Conservation (phyloP, 2,797 vertebrate genomes). For the Enteromius paludinosus region DNA sequence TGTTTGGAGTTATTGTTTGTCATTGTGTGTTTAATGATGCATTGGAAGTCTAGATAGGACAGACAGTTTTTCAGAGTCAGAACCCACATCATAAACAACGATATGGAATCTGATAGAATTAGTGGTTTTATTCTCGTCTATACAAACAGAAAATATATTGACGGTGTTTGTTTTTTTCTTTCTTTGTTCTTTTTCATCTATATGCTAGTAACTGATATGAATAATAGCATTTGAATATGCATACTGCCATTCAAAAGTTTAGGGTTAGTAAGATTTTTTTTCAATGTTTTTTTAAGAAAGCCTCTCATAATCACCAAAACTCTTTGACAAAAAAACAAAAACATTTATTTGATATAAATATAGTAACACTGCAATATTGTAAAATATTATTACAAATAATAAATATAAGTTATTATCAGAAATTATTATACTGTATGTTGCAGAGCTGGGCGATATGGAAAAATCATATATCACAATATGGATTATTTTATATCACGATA, state of each 20-base stretch:
- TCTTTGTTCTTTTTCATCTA: not conserved
- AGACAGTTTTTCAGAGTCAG: conserved; percentile 14
- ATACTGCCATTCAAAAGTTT: not conserved
- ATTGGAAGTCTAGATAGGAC: not conserved
- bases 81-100: not conserved
- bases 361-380: too few species aligned
- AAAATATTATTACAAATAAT: too few species aligned
- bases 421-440: not conserved
- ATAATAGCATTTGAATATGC: not conserved
- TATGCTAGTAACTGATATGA: not conserved
- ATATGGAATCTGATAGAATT: not conserved
- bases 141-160: not conserved
- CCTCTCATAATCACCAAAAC: not conserved
- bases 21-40: conserved; percentile 44
- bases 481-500: too few species aligned
- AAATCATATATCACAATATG: too few species aligned
- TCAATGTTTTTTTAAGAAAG: not conserved
- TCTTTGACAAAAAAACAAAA: too few species aligned
- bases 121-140: not conserved
- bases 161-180: not conserved
- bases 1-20: conserved; percentile 35
- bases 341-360: not conserved
- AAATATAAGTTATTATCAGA: not conserved
- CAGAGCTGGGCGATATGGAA: too few species aligned
- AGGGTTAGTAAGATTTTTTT: not conserved